Percentiles rank a stretch among this genome's conserved stretches.
Conservation (phyloP, 2,888 invertebrate genomes). For the Troides oblongomaculatus region DNA sequence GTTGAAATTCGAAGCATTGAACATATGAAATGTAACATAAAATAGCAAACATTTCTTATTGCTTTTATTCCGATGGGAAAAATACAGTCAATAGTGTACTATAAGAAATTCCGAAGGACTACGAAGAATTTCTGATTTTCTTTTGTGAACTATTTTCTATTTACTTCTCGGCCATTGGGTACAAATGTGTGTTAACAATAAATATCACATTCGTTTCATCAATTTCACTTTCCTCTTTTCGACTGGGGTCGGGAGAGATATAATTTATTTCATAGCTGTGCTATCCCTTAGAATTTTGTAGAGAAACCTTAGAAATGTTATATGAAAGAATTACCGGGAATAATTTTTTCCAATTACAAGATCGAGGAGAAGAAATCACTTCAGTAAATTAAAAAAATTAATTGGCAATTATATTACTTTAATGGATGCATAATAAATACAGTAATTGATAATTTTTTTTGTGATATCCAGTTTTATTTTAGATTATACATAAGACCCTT, state of each 20-base stretch:
- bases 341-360: not conserved
- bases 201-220: conserved; percentile 9
- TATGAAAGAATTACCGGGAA: not conserved
- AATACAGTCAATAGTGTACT: conserved; percentile 7
- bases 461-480: too few relatives aligned
- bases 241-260: not conserved
- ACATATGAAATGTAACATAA: too few relatives aligned
- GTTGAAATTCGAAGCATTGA: too few relatives aligned
- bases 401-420: too few relatives aligned
- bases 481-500: too few relatives aligned
- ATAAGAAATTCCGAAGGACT: conserved; percentile 4
- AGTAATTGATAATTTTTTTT: too few relatives aligned
- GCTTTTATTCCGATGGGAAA: conserved; percentile 9
- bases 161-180: conserved; percentile 1
- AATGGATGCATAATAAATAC: too few relatives aligned
- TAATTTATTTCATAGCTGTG: not conserved
- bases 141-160: conserved; percentile 1
- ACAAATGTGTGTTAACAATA: conserved; percentile 3
- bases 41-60: not conserved
- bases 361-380: not conserved
- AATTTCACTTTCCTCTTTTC: not conserved
- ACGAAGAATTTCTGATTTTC: conserved; percentile 2
- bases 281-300: not conserved
- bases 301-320: not conserved
- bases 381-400: not conserved